A percentile compares a stretch with the other conserved stretches of the same genome.
Evolutionary conservation across 2,888 invertebrate genomes (phyloP).

Genomic region (Formica aserva): DNA sequence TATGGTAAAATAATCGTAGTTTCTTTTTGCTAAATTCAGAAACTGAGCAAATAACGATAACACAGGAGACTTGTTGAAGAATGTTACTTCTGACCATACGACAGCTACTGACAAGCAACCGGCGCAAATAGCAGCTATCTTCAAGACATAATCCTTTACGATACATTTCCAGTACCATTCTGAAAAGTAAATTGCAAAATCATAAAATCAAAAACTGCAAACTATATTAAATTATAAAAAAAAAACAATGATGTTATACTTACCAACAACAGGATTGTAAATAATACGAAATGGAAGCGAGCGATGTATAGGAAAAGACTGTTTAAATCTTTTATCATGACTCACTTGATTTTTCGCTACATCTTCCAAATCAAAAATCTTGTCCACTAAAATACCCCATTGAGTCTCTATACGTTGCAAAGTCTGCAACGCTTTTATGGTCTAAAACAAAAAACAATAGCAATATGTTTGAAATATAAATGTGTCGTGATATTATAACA

Average conservation of each 20-base stretch:
- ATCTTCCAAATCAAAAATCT: slow-evolving; percentile 95
- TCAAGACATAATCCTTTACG: slow-evolving; percentile 92
- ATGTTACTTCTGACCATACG: slow-evolving; percentile 99
- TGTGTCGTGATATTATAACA: not conserved
- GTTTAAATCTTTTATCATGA: slow-evolving; percentile 88
- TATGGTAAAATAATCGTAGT: slow-evolving; percentile 97
- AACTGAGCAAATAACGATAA: slow-evolving; percentile 98
- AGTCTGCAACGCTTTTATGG: slow-evolving; percentile 96
- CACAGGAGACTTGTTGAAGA: slow-evolving; percentile 96
- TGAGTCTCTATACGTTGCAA: slow-evolving; percentile 97
- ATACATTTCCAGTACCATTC: slow-evolving; percentile 99
- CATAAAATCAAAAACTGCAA: not conserved
- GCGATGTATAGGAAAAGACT: slow-evolving; percentile 90
- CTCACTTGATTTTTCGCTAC: slow-evolving; percentile 91
- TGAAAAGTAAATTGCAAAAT: slow-evolving; percentile 84
- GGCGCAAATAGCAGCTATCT: slow-evolving; percentile 90
- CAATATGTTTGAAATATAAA: slow-evolving; percentile 23
- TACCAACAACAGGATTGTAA: slow-evolving; percentile 90
- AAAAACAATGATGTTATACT: slow-evolving; percentile 12
- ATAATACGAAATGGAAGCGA: slow-evolving; percentile 88
- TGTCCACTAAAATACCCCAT: slow-evolving; percentile 94
- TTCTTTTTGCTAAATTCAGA: slow-evolving; percentile 92
- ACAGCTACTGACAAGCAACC: slow-evolving; percentile 94
- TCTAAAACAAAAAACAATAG: slow-evolving; percentile 85
- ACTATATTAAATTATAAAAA: slow-evolving; percentile 4